Percentiles rank a stretch among this genome's conserved stretches.
These are phyloP conservation scores for Brachyhypopomus gauderio DNA, from an alignment of 2,113 vertebrate species.

Conservation along the genomic window DNA sequence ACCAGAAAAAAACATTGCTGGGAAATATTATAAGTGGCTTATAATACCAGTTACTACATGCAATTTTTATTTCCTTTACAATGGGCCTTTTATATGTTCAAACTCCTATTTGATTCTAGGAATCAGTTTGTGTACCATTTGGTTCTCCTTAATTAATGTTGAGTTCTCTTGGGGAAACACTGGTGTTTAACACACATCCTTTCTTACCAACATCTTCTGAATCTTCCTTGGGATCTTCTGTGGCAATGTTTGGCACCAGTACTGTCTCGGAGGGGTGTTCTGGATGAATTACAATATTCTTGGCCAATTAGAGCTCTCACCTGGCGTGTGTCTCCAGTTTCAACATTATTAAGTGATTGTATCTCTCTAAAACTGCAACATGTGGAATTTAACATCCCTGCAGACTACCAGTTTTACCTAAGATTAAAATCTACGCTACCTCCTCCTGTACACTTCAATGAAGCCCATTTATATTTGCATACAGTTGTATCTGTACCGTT, in stretches of 20 bases:
- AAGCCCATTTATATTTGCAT: no score
- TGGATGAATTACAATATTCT: constrained; percentile 37
- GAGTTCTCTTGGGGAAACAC: constrained; percentile 29
- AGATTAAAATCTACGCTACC: not conserved
- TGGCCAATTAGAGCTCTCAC: constrained; percentile 51
- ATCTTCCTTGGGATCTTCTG: constrained; percentile 30
- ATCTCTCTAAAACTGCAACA: constrained; percentile 25
- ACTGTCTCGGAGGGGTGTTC: constrained; percentile 37
- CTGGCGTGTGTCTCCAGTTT: constrained; percentile 46
- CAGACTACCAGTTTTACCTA: constrained; percentile 5
- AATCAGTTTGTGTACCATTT: constrained; percentile 1
- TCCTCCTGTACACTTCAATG: no score
- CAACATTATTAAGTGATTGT: constrained; percentile 34
- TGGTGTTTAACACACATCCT: constrained; percentile 30
- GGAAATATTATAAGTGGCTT: not conserved
- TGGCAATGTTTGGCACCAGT: constrained; percentile 37
- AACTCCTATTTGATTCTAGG: constrained; percentile 3
- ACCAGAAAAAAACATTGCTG: not conserved
- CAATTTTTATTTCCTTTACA: not conserved
- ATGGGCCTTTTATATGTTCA: not conserved
- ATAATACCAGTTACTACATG: not conserved
- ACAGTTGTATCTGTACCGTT: no score
- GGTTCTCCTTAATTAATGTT: constrained; percentile 4
- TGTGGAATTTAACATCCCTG: constrained; percentile 35
- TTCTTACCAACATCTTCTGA: constrained; percentile 12